Evolutionary conservation across 2,113 vertebrate species (phyloP).

Genomic region (Esox niger): DNA sequence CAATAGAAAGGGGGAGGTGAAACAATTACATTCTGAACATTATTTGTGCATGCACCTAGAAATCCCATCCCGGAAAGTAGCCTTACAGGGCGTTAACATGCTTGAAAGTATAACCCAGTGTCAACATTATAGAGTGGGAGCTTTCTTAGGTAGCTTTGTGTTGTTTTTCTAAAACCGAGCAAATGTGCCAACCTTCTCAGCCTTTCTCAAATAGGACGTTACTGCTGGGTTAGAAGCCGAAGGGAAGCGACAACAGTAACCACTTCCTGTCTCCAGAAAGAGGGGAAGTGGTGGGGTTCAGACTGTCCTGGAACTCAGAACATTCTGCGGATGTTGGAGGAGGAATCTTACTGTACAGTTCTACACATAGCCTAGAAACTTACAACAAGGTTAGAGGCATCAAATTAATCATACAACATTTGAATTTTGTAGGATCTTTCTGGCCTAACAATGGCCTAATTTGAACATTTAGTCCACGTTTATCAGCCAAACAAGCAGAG

Average conservation of each 20-base stretch:
- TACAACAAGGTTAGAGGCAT: neutral
- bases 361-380: neutral
- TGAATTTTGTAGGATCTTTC: no score
- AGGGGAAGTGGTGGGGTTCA: conserved; percentile 58
- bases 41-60: no score
- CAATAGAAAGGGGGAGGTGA: no score
- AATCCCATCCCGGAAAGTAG: no score
- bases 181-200: no score
- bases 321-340: conserved; percentile 23
- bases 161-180: no score
- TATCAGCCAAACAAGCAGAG: conserved; percentile 15
- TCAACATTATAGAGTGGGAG: neutral
- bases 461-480: conserved; percentile 15
- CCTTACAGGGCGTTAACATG: no score
- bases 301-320: conserved; percentile 34
- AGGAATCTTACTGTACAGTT: conserved; percentile 15
- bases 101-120: no score
- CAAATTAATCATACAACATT: no score
- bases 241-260: conserved; percentile 21
- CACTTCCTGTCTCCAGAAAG: conserved; percentile 50
- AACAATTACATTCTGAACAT: no score
- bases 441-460: conserved; percentile 31
- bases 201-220: neutral
- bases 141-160: no score
- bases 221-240: neutral